These are phyloP conservation scores for Takifugu flavidus DNA, from an alignment of 2,113 vertebrate genomes.

Conservation along the genomic window DNA sequence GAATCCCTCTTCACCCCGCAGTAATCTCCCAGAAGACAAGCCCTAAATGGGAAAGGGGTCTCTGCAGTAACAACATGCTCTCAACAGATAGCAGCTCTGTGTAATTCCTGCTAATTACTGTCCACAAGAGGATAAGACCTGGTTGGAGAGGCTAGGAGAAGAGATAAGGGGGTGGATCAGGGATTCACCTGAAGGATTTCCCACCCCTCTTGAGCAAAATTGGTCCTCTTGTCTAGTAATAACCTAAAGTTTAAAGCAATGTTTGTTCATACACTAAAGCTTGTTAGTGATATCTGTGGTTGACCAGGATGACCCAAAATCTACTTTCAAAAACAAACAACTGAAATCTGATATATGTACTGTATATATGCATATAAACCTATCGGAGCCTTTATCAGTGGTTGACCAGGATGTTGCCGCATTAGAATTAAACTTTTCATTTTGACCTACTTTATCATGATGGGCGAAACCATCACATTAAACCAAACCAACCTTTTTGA, in stretches of 20 bases:
- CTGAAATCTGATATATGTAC: background rate
- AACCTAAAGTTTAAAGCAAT: constrained; percentile 25
- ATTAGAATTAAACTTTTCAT: background rate
- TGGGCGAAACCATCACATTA: background rate
- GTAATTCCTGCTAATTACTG: constrained; percentile 76
- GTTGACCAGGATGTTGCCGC: too few relatives aligned
- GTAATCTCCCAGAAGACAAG: constrained; percentile 62
- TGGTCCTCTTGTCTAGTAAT: constrained; percentile 40
- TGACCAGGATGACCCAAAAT: background rate
- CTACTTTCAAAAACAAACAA: background rate
- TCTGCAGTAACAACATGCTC: constrained; percentile 38
- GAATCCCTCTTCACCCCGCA: constrained; percentile 18
- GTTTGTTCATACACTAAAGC: background rate
- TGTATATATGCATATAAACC: background rate
- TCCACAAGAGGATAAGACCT: constrained; percentile 63
- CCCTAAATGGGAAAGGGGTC: constrained; percentile 57
- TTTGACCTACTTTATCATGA: background rate
- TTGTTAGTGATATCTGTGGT: too few relatives aligned
- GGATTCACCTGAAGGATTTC: constrained; percentile 54
- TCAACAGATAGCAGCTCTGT: constrained; percentile 59
- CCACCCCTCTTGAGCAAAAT: constrained; percentile 35
- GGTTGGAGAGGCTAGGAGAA: constrained; percentile 58
- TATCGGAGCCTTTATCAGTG: background rate
- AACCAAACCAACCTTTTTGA: too few relatives aligned
- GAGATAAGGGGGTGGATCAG: constrained; percentile 64